Percentiles rank a stretch among this genome's conserved stretches.
These are phyloP conservation scores for Zapornia atra DNA, from an alignment of 2,113 vertebrate genomes.

Conservation along the genomic window DNA sequence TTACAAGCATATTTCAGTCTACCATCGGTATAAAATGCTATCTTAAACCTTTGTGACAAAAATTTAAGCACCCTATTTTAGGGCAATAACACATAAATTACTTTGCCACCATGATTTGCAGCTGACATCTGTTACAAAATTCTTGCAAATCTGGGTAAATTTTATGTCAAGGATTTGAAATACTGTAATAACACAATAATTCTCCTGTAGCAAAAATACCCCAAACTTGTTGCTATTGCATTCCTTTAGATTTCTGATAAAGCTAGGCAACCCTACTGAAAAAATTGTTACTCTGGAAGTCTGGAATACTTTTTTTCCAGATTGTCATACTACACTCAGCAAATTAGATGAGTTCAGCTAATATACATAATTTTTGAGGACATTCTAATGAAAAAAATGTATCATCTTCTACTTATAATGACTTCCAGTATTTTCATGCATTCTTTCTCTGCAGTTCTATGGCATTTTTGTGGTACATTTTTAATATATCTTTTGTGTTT, in stretches of 20 bases:
- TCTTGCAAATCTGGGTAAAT: neutral
- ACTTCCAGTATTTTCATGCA: neutral
- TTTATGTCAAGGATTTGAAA: neutral
- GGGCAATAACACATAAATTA: neutral
- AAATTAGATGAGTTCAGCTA: neutral
- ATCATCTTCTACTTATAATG: neutral
- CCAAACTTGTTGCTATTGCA: neutral
- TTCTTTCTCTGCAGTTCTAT: neutral
- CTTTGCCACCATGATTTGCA: neutral
- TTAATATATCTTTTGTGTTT: constrained; percentile 37
- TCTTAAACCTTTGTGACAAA: neutral
- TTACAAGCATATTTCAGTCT: neutral
- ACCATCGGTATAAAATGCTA: neutral
- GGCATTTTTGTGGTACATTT: neutral
- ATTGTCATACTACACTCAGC: neutral
- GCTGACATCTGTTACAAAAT: neutral
- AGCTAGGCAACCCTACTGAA: neutral
- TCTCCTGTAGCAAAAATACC: neutral
- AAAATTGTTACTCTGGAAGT: neutral
- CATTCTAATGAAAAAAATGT: neutral
- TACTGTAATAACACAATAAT: neutral
- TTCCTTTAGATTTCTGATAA: neutral
- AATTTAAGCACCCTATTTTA: neutral
- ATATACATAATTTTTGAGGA: neutral
- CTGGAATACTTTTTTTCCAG: neutral